A percentile compares a stretch with the other conserved stretches of the same genome.
Evolutionary conservation across 2,113 vertebrate genomes (phyloP).

Genomic region (Perca flavescens): DNA sequence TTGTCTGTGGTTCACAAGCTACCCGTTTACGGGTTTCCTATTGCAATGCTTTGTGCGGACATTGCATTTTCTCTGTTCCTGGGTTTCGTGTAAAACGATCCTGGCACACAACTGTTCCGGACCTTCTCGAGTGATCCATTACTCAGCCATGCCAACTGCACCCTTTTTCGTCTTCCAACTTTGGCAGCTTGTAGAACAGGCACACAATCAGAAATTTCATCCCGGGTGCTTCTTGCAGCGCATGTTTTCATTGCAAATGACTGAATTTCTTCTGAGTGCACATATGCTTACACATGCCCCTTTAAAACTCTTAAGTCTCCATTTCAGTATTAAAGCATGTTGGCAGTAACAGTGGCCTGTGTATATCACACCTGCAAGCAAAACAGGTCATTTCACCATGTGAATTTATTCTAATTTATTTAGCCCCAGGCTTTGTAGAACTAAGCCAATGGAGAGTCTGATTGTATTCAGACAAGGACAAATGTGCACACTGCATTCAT

Average conservation of each 20-base stretch:
- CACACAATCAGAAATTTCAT: conserved; percentile 59
- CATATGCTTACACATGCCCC: conserved; percentile 8
- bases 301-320: conserved; percentile 22
- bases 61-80: conserved; percentile 74
- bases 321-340: conserved; percentile 20
- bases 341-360: conserved; percentile 22
- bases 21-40: conserved; percentile 76
- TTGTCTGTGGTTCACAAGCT: conserved; percentile 58
- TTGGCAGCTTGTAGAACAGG: conserved; percentile 52
- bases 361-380: conserved; percentile 44
- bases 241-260: conserved; percentile 43
- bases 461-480: conserved; percentile 71
- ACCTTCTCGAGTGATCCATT: conserved; percentile 67
- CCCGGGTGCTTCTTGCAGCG: conserved; percentile 28
- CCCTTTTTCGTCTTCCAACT: conserved; percentile 64
- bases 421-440: conserved; percentile 60
- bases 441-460: conserved; percentile 62
- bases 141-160: conserved; percentile 67
- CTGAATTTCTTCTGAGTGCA: conserved; percentile 5
- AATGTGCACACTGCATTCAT: conserved; percentile 65
- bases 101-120: conserved; percentile 69
- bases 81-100: conserved; percentile 79
- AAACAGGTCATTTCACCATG: conserved; percentile 55
- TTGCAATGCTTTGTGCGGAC: conserved; percentile 74
- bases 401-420: conserved; percentile 62